Evolutionary conservation across 2,888 invertebrate genomes (phyloP).

Genomic region (Drosophila histrio): DNA sequence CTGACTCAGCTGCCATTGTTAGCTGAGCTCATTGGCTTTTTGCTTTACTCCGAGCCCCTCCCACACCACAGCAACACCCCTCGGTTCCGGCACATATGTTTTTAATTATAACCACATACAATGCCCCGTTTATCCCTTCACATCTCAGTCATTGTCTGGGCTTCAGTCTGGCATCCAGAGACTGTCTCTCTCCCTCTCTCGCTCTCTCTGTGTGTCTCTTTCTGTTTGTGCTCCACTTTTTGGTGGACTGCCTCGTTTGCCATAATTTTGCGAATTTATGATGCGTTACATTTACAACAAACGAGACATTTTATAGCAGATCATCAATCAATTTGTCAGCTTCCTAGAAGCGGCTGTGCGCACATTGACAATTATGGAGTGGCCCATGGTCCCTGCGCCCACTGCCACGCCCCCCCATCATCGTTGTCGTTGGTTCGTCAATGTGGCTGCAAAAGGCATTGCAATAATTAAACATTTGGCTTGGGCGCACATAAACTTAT

Average conservation of each 20-base stretch:
- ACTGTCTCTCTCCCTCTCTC: slow-evolving; percentile 11
- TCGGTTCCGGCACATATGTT: slow-evolving; percentile 69
- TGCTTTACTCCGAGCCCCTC: not conserved
- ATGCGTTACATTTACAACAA: slow-evolving; percentile 82
- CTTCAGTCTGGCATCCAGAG: slow-evolving; percentile 9
- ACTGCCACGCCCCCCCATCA: slow-evolving; percentile 25
- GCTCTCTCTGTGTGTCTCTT: not conserved
- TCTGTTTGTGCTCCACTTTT: slow-evolving; percentile 45
- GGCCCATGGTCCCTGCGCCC: slow-evolving; percentile 2
- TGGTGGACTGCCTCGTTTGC: slow-evolving; percentile 35
- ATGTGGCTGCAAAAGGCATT: not conserved
- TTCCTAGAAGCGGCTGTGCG: slow-evolving; percentile 46
- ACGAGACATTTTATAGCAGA: slow-evolving; percentile 83
- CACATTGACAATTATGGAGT: slow-evolving; percentile 65
- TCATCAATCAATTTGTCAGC: slow-evolving; percentile 83
- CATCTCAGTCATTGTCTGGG: slow-evolving; percentile 39
- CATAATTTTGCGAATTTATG: slow-evolving; percentile 81
- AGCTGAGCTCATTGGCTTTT: slow-evolving; percentile 22
- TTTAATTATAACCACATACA: slow-evolving; percentile 68
- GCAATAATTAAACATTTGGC: slow-evolving; percentile 71
- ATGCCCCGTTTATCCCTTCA: not conserved
- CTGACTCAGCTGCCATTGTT: slow-evolving; percentile 60
- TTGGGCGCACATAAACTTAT: slow-evolving; percentile 57
- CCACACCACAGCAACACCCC: not conserved
- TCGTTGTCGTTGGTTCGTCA: too few relatives aligned